Evolutionary conservation across 2,888 invertebrate species (phyloP).

Genomic region (Steinernema hermaphroditum): DNA sequence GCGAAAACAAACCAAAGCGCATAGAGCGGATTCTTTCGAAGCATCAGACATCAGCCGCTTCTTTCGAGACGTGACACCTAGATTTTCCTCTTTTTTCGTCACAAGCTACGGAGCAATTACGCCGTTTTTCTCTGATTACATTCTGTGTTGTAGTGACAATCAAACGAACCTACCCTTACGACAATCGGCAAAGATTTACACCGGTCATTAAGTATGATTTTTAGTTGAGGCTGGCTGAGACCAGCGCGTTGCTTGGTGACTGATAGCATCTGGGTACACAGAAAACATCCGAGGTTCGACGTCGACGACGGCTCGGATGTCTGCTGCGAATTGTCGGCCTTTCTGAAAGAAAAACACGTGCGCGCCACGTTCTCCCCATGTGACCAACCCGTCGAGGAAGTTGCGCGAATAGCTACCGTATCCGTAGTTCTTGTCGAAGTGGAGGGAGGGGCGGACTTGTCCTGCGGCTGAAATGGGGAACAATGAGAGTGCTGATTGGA

Average conservation of each 20-base stretch:
- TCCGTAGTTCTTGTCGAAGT: background rate
- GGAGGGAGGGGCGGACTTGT: background rate
- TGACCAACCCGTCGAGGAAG: background rate
- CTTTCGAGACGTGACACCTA: too few relatives aligned
- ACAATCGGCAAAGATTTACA: constrained; percentile 52
- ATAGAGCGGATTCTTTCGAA: too few relatives aligned
- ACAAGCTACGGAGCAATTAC: too few relatives aligned
- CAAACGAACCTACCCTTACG: constrained; percentile 43
- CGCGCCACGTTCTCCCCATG: background rate
- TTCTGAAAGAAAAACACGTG: background rate
- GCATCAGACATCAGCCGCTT: too few relatives aligned
- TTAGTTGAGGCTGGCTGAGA: constrained; percentile 53
- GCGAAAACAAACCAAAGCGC: too few relatives aligned
- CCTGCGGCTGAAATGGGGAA: background rate
- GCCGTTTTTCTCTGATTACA: too few relatives aligned
- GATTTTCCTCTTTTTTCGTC: too few relatives aligned
- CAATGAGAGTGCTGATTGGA: background rate
- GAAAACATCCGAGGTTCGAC: constrained; percentile 54
- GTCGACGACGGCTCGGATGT: background rate
- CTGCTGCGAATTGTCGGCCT: background rate
- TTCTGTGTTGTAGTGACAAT: background rate
- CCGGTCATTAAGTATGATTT: constrained; percentile 51
- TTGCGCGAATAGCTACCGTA: constrained; percentile 1
- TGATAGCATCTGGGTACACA: constrained; percentile 55
- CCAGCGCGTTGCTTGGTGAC: constrained; percentile 58